Base-by-base conservation (phyloP, 2,888 invertebrate species). In the Tetropium fuscum region DNA sequence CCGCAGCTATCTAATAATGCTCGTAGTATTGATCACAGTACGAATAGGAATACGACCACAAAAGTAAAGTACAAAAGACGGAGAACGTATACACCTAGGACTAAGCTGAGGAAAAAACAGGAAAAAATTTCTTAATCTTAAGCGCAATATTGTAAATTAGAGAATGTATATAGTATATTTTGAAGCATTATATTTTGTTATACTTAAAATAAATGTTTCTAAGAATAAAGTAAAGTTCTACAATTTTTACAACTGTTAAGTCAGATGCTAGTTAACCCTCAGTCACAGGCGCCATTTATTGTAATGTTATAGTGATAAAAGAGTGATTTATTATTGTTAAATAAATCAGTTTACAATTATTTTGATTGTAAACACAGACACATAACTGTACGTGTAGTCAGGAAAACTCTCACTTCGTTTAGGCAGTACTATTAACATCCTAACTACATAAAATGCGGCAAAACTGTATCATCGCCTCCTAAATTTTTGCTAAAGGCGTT, bases 1-100 rank as follows among this genome's bases (percentile, higher is more conserved):
- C n/a, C 79, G 53, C 79, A 81, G 36, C 72, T 83, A 41, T 72
- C 83, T 0, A 80, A 81, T 64, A 81, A 84, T 71, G 83, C 81
- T 4, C 76, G 77, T 71, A 73, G 75, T 36, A 75, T 79, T 27
- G 74, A 77, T 55, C 77, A 75, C 63, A 63, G 79, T 22, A 70
- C 67, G 47, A 71, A 62, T 22, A 67, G 54, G 38, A 60, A 60
- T 15, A 64, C 40, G 1, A 65, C 64, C 16, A 66, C 59, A 13
- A 66, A 60, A 41, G 48, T 58, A 4, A 76, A 74, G 53, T 73
- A 74, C 53, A 75, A 61, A 38, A 68, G 70, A 58, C 60, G 66
- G 45, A 56, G 69, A 51, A 72, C 60, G 22, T 70, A 69, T 49
- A 18, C 60, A 13, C 45, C 66, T 25, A 70, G 55, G 56, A 48